Conservation (phyloP, 2,113 vertebrate species). For the Siniperca chuatsi region DNA sequence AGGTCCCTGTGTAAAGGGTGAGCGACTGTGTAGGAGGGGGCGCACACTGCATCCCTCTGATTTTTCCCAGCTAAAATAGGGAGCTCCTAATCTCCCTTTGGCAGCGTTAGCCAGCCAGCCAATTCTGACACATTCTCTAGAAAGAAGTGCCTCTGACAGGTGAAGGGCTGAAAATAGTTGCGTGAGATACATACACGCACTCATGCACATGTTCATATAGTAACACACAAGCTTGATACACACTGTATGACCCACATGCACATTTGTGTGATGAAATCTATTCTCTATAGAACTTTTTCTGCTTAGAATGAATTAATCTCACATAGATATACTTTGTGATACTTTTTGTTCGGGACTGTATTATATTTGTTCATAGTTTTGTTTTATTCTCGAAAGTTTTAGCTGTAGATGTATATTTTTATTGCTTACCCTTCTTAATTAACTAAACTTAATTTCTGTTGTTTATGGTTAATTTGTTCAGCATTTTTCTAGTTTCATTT, state of each 20-base stretch:
- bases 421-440: too few species aligned
- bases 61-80: constrained; percentile 86
- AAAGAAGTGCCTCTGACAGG: constrained; percentile 85
- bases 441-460: too few species aligned
- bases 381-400: background rate
- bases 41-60: constrained; percentile 70
- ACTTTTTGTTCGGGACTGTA: background rate
- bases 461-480: background rate
- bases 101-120: constrained; percentile 77
- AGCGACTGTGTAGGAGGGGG: constrained; percentile 48
- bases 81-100: constrained; percentile 83
- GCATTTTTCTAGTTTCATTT: background rate
- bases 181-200: constrained; percentile 53
- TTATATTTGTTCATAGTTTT: background rate
- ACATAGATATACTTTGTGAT: background rate
- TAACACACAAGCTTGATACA: constrained; percentile 18
- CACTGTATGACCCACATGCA: constrained; percentile 5
- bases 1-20: constrained; percentile 44
- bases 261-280: constrained; percentile 21
- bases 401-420: background rate
- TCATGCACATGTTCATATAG: constrained; percentile 32
- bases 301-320: background rate
- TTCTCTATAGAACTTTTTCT: background rate
- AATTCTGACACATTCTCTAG: constrained; percentile 85
- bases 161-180: constrained; percentile 84